Conservation (phyloP, 2,888 invertebrate genomes). For the Cheilosia pagana region DNA sequence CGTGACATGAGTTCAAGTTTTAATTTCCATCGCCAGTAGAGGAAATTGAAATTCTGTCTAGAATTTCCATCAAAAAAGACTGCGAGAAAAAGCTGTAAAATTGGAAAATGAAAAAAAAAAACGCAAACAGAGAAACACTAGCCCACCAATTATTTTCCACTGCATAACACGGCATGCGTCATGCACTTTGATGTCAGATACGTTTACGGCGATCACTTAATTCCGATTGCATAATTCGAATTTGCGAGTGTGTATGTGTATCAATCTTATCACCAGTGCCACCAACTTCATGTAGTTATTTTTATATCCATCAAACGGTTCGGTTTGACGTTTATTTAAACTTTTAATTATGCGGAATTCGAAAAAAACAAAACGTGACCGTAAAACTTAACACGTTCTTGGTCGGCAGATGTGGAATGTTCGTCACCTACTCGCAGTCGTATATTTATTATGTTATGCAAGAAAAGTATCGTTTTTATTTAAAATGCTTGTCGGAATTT, state of each 20-base stretch:
- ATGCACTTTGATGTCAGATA: constrained; percentile 14
- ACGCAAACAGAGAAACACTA: neutral
- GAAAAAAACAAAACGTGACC: constrained; percentile 1
- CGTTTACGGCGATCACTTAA: constrained; percentile 4
- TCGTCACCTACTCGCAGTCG: neutral
- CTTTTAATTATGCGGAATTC: neutral
- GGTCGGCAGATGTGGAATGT: constrained; percentile 4
- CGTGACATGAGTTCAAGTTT: constrained; percentile 10
- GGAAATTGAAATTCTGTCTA: constrained; percentile 17
- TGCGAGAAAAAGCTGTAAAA: neutral
- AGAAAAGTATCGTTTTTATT: neutral
- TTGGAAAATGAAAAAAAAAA: too few relatives aligned
- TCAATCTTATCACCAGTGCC: neutral
- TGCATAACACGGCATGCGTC: constrained; percentile 9
- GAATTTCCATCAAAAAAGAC: constrained; percentile 1
- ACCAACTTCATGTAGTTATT: neutral
- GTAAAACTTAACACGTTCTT: neutral
- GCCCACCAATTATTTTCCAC: constrained; percentile 9
- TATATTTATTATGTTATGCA: neutral
- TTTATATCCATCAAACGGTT: neutral
- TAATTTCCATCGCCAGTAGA: neutral
- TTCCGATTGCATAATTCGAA: constrained; percentile 18
- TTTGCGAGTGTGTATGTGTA: neutral
- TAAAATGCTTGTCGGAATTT: constrained; percentile 5
- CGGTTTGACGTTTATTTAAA: neutral